Percentiles rank a stretch among this genome's conserved stretches.
phyloP scores from a whole-genome alignment of 2,888 invertebrate species.

The Auanema sp. region DNA sequence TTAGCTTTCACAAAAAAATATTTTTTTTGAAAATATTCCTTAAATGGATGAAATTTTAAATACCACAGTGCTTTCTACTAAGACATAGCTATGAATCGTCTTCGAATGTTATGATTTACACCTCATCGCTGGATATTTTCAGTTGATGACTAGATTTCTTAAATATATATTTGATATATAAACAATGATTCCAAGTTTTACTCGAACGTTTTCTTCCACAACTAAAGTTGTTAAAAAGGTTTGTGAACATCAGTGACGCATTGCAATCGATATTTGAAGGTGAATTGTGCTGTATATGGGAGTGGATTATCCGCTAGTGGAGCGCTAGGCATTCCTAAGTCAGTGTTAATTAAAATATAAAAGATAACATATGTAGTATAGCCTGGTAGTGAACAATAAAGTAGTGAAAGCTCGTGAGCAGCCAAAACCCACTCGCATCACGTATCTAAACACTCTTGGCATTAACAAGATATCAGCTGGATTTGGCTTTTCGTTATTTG shows the following conservation, averaged over 20 bases:
- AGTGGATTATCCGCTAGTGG: slow-evolving; percentile 51
- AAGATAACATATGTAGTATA: slow-evolving; percentile 3
- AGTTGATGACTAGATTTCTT: too few species aligned
- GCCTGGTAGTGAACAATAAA: slow-evolving; percentile 19
- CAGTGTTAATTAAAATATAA: slow-evolving; percentile 23
- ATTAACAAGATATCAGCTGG: slow-evolving; percentile 54
- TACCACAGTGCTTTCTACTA: too few species aligned
- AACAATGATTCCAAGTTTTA: too few species aligned
- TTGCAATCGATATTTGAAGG: slow-evolving; percentile 16
- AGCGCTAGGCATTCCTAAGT: slow-evolving; percentile 45
- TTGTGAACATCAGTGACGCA: background rate
- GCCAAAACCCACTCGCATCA: slow-evolving; percentile 44
- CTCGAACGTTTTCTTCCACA: too few species aligned
- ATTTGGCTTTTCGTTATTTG: slow-evolving; percentile 61
- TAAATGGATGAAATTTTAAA: too few species aligned
- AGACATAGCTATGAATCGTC: too few species aligned
- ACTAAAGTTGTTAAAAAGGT: too few species aligned
- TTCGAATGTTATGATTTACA: too few species aligned
- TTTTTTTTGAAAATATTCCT: too few species aligned
- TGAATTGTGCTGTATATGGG: slow-evolving; percentile 53
- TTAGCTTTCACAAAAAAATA: too few species aligned
- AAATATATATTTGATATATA: too few species aligned
- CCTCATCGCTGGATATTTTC: too few species aligned
- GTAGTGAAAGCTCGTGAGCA: slow-evolving; percentile 21
- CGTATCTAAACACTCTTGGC: slow-evolving; percentile 48